Base-by-base conservation (phyloP, 2,888 invertebrate species). In the Zaprionus bogoriensis region DNA sequence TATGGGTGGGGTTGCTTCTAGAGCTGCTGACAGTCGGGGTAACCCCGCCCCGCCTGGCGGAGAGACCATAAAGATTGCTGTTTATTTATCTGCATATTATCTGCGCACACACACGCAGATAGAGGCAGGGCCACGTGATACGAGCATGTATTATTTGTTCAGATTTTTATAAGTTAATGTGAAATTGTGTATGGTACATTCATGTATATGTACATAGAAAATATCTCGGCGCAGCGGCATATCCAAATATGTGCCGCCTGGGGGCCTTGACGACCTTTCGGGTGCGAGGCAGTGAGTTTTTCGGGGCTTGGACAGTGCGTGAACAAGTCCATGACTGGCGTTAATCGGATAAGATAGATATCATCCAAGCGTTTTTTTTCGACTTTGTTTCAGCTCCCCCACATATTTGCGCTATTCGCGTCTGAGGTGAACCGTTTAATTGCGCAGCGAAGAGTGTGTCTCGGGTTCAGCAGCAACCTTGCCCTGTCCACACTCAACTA, bases 21-120 rank as follows among this genome's bases (percentile, higher is more conserved):
- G 27, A 23, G 23, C 25, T 17, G 30, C 54, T 38, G 50, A 12
- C 27, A 39, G 41, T 19, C 55, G 27, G 22, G 36, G 64, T 48
- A 53, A 46, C 46, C 54, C 47, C 60, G 59, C 54, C 62, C 41
- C 42, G 63, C 50, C 23, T 23, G 41, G 64, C 65, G 30, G 12
- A 22, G 55, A n/a, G 67, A 55, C 73, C 69, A 77, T 77, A 77
- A 83, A 78, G 83, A 83, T 78, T 73, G 53, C 50, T 63, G 58
- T 57, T 48, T 60, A 67, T 63, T 57, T 82, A 83, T 83, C 66
- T 73, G 59, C 48, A 55, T 65, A 72, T 74, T 68, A 74, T 76
- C 75, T 77, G 63, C 39, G 58, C 30, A 30, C 22, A 51, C 20
- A 57, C 17, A 42, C 10, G 28, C 20, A 20, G 38, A 20, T 32